These are phyloP conservation scores for Drosophila kambysellisi DNA, from an alignment of 2,888 invertebrate genomes.

Conservation along the genomic window DNA sequence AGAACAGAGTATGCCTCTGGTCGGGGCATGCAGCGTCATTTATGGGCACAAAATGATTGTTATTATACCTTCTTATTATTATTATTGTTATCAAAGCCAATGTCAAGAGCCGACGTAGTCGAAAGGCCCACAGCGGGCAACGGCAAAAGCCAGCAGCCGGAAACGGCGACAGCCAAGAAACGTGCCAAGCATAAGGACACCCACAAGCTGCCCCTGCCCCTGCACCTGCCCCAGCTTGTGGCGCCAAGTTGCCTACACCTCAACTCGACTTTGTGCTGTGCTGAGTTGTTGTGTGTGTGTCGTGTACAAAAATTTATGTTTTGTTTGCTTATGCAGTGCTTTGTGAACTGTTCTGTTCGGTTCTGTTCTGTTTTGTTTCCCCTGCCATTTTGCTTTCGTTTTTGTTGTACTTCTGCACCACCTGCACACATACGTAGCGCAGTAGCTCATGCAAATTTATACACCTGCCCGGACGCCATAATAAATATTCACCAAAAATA, in stretches of 20 bases:
- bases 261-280: not conserved
- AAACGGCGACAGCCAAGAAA: slow-evolving; percentile 51
- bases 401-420: slow-evolving; percentile 11
- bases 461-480: slow-evolving; percentile 70
- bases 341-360: slow-evolving; percentile 41
- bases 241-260: slow-evolving; percentile 21
- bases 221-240: not conserved
- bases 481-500: slow-evolving; percentile 75
- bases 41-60: slow-evolving; percentile 72
- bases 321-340: slow-evolving; percentile 79
- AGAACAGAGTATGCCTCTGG: slow-evolving; percentile 2
- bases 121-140: slow-evolving; percentile 26
- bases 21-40: slow-evolving; percentile 51
- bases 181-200: slow-evolving; percentile 61
- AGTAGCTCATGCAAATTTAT: slow-evolving; percentile 76
- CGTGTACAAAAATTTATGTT: slow-evolving; percentile 70
- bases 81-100: slow-evolving; percentile 76
- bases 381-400: not conserved
- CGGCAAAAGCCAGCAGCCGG: slow-evolving; percentile 26
- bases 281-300: slow-evolving; percentile 4
- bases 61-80: slow-evolving; percentile 72
- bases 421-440: slow-evolving; percentile 33
- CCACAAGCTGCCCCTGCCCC: not conserved
- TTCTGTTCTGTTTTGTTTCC: not conserved
- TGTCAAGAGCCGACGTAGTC: slow-evolving; percentile 54